Base-by-base conservation (phyloP, 2,797 vertebrate genomes). In the Enteromius afrohamiltoni region DNA sequence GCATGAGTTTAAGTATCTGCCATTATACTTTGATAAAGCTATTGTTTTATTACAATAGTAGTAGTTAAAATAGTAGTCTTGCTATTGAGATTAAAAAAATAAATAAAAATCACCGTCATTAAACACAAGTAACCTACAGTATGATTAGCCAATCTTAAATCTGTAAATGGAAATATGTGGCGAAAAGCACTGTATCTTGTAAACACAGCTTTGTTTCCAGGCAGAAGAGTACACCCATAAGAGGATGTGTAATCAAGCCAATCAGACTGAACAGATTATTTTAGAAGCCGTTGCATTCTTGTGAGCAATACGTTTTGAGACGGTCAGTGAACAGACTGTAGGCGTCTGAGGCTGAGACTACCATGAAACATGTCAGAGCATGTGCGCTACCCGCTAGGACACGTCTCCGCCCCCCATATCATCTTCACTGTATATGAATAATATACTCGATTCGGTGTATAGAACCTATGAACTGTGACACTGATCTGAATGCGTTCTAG, bases 301-400 rank as follows among this genome's bases (percentile, higher is more conserved):
- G 34, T 42, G 53, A 42, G 37, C 74, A 77, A 77, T 60, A 77
- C 47, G 58, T 65, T 64, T 45, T 16, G 42, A 49, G 58, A 64
- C 5, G 74, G 74, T 62, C 55, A 76, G 53, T 60, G 76, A 45
- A 64, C 58, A 78, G 76, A 78, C 26, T 49, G 76, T 78, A 64
- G 76, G 76, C 42, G 76, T 65, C 76, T 47, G 26, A 47, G 73
- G 19, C 31, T 58, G 51, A 75, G 40, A 64, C 16, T 21, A 65
- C n/a, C 76, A 34, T n/a, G 60, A 65, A 47, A 77, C 76, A 77
- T 78, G 42, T 65, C 60, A 65, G 40, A 64, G 23, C 51, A 10
- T 58, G 73, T 75, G 51, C 31, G 14, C 21, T 65, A 49, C 26
- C 53, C 8, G 10, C 40, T 47, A 42, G 58, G 40, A 77, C 58